A percentile compares a stretch with the other conserved stretches of the same genome.
phyloP scores from a whole-genome alignment of 2,888 invertebrate genomes.

The Lydus trimaculatus region DNA sequence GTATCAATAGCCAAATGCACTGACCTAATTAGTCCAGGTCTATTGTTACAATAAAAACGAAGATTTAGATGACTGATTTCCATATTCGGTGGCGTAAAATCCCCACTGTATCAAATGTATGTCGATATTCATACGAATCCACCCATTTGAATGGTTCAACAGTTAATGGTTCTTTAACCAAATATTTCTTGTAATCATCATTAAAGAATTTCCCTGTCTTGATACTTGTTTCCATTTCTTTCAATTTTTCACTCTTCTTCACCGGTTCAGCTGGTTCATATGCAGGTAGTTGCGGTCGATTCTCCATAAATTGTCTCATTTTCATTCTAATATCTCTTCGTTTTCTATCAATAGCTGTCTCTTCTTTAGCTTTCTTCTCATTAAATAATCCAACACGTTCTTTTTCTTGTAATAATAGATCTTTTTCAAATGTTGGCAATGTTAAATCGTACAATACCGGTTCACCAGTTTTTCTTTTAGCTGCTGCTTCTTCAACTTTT shows the following conservation, averaged over 20 bases:
- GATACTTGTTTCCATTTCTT: slow-evolving; percentile 55
- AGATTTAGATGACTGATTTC: slow-evolving; percentile 53
- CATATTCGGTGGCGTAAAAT: slow-evolving; percentile 57
- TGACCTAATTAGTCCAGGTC: slow-evolving; percentile 44
- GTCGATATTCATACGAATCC: slow-evolving; percentile 53
- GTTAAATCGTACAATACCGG: slow-evolving; percentile 48
- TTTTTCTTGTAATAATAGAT: slow-evolving; percentile 54
- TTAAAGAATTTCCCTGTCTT: slow-evolving; percentile 57
- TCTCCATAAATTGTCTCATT: slow-evolving; percentile 49
- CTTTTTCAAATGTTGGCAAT: slow-evolving; percentile 53
- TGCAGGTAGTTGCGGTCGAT: slow-evolving; percentile 46
- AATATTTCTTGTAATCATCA: slow-evolving; percentile 55
- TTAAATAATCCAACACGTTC: slow-evolving; percentile 54
- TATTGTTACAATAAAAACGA: slow-evolving; percentile 24
- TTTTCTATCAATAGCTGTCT: slow-evolving; percentile 53
- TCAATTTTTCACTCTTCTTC: slow-evolving; percentile 56
- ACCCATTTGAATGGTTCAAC: slow-evolving; percentile 47
- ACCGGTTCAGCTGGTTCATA: slow-evolving; percentile 57
- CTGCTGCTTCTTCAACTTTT: slow-evolving; percentile 22
- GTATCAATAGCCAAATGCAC: slow-evolving; percentile 49
- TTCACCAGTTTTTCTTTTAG: slow-evolving; percentile 27
- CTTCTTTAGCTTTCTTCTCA: slow-evolving; percentile 56
- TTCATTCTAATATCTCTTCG: slow-evolving; percentile 52
- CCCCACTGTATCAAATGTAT: slow-evolving; percentile 58
- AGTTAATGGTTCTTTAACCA: slow-evolving; percentile 44